Evolutionary conservation across 2,888 invertebrate genomes (phyloP), one percentile per base, ranked within the genome.

Genomic region (Pimpla rufipes): DNA sequence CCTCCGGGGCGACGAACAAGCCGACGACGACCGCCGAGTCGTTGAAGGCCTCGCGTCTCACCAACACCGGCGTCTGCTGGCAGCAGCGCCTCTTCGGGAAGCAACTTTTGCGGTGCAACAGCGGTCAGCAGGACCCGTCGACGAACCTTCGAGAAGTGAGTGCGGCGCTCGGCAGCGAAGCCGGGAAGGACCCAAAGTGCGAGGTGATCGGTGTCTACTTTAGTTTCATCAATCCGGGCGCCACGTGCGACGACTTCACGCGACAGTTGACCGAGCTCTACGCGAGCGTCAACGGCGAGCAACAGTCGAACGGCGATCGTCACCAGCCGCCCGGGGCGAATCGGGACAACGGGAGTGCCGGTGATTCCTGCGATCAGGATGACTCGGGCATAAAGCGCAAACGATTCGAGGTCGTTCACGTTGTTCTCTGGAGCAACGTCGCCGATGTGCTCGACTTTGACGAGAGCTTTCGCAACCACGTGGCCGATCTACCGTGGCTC

Each of bases 201-300:
- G 91, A 92, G 81, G 89, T 95, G 71, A 95, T 95, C 88, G 96
- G 96, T 40, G 94, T 96, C 85, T 96, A 96, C 91, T 96, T 96
- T 92, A 96, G 96, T 68, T 96, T 96, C 90, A 96, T 96, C 16
- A 96, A 96, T 88, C 95, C 96, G 83, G 96, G 95, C 91, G 95
- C 95, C 84, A 94, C 95, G 64, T 95, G 95, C 94, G 96, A 96
- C 90, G 96, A 96, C 89, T 96, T 96, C 85, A 95, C 96, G 16
- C 94, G 95, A 85, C 95, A 95, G 87, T 93, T 96, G 88, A 94
- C 94, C 85, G 95, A 95, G 81, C 93, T 96, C 45, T 96, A 93
- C 85, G 83, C 85, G n/a, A 90, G 87, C 84, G 89, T 93, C 68
- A 93, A 93, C 82, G 79, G 42, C 45, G 40, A 77, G 29, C 23